Evolutionary conservation across 1,140 invertebrate genomes (phyloP), one percentile per base, ranked within the genome.

Genomic region (Chironomus tepperi): DNA sequence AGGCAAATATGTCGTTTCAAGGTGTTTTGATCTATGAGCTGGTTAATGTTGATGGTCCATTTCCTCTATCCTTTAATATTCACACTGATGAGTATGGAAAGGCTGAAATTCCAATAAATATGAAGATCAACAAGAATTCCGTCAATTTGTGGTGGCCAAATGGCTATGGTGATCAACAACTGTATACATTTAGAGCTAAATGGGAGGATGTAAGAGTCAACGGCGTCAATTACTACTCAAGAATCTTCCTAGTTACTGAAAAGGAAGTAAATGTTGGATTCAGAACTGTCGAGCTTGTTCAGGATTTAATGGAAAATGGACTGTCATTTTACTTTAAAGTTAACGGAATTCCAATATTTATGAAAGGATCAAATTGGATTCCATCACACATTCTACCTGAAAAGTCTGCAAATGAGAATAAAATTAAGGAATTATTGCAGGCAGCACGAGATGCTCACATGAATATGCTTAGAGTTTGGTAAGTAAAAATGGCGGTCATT

Each of bases 311-410:
- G 0, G 78, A 79, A 77, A 74, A 79, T 82, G 96, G 96, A 34
- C 83, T 91, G 0, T 90, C 89, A 12, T 99, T 98, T 82, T 95
- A 93, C 78, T 96, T 98, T 78, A 86, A 87, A 78, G 86, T 99
- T 0, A 99, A 99, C 82, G 90, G 87, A 0, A 79, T 91, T 5
- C 88, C 92, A 15, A 90, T 99, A n/a, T 99, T 98, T 80, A 90
- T 95, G 77, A 99, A 99, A 84, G 98, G 96, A 21, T 93, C 93
- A 24, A 99, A 99, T 83, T 96, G 93, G 87, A 97, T 99, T 79
- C 97, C 97, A 1, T 87, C 91, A 0, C 89, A 94, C 81, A 88
- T 96, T 76, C 88, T 98, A 73, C 95, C 94, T 0, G 96, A 97
- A 83, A 77, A 84, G 42, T 85, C 89, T 3, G 86, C 86, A 5